These are phyloP conservation scores for Pionites leucogaster DNA, from an alignment of 2,113 vertebrate genomes.

Conservation along the genomic window DNA sequence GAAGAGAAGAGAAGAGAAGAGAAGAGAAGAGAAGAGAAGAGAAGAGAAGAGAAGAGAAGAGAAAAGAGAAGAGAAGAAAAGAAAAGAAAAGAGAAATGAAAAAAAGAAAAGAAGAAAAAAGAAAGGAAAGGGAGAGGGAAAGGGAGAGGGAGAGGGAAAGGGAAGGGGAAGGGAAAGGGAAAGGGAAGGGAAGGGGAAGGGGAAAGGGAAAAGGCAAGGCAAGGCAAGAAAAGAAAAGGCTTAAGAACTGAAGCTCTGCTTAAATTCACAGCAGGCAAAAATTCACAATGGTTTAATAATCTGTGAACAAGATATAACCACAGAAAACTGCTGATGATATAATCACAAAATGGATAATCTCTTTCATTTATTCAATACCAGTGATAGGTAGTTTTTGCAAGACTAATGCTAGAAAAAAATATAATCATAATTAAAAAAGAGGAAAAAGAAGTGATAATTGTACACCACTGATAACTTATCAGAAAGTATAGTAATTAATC, in stretches of 20 bases:
- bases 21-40: too few species aligned
- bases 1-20: fast-evolving
- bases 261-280: background rate
- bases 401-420: background rate
- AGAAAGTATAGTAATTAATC: background rate
- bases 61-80: too few species aligned
- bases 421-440: background rate
- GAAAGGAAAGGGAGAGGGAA: too few species aligned
- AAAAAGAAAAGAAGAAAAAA: too few species aligned
- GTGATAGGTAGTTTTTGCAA: background rate
- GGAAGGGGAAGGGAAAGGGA: too few species aligned
- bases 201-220: too few species aligned
- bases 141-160: too few species aligned
- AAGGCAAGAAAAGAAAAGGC: too few species aligned
- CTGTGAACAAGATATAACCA: background rate
- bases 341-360: background rate
- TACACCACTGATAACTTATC: background rate
- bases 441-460: background rate
- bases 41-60: too few species aligned
- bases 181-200: too few species aligned
- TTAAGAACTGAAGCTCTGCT: background rate
- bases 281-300: background rate
- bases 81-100: too few species aligned
- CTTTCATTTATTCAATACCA: background rate
- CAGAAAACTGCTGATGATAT: background rate